Conservation (phyloP, 1,140 invertebrate species). For the Neodiprion virginianus region DNA sequence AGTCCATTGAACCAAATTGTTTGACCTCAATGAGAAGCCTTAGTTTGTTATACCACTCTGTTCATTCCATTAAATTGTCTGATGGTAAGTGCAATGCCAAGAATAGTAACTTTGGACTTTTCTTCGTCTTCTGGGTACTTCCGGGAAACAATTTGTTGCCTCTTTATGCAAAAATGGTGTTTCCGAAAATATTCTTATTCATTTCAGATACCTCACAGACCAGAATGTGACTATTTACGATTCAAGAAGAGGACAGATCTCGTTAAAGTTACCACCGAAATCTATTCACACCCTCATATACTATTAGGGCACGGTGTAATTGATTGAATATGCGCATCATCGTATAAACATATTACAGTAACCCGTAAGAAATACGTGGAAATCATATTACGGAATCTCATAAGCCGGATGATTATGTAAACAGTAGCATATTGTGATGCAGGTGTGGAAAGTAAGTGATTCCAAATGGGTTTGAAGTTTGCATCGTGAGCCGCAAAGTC, state of each 20-base stretch:
- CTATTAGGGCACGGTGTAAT: not conserved
- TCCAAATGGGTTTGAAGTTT: too few relatives aligned
- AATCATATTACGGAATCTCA: too few relatives aligned
- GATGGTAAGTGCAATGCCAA: not conserved
- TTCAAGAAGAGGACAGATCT: conserved; percentile 22
- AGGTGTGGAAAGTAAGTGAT: too few relatives aligned
- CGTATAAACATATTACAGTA: too few relatives aligned
- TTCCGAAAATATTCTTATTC: not conserved
- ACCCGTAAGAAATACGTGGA: too few relatives aligned
- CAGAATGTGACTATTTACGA: conserved; percentile 27
- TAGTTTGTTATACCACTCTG: not conserved
- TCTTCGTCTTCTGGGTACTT: not conserved
- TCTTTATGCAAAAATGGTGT: not conserved
- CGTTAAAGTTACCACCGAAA: conserved; percentile 16
- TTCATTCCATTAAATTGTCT: conserved; percentile 26
- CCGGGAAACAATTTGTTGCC: not conserved
- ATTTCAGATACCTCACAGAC: not conserved
- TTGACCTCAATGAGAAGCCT: too few relatives aligned
- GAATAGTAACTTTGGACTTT: not conserved
- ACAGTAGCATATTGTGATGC: too few relatives aligned
- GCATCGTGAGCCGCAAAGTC: too few relatives aligned
- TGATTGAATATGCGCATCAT: too few relatives aligned
- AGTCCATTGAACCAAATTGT: too few relatives aligned
- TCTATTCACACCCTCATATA: conserved; percentile 39
- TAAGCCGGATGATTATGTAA: too few relatives aligned